A percentile compares a stretch with the other conserved stretches of the same genome.
Conservation (phyloP, 2,888 invertebrate genomes). For the Philereme vetulata region DNA sequence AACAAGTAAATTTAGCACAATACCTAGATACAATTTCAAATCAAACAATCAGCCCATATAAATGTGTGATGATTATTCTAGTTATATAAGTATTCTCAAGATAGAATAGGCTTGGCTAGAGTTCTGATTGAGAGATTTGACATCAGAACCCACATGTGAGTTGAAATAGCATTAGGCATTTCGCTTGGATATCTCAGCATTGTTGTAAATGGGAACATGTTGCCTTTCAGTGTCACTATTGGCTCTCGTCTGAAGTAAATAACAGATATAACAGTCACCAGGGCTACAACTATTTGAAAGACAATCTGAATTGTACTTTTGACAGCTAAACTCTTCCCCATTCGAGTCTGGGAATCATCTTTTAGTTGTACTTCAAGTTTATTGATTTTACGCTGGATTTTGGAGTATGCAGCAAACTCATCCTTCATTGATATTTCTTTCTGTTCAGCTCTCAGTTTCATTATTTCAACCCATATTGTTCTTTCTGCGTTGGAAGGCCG, state of each 20-base stretch:
- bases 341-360: conserved; percentile 64
- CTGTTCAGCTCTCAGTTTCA: conserved; percentile 74
- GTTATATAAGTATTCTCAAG: conserved; percentile 34
- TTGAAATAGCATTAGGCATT: conserved; percentile 71
- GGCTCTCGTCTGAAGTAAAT: conserved; percentile 75
- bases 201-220: conserved; percentile 69
- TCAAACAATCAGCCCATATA: no score
- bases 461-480: conserved; percentile 63
- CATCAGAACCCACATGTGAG: conserved; percentile 75
- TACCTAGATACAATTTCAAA: no score
- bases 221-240: conserved; percentile 66
- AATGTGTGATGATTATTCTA: neutral
- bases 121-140: conserved; percentile 73
- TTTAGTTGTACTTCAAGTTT: conserved; percentile 76
- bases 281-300: conserved; percentile 61
- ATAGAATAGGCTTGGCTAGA: conserved; percentile 65
- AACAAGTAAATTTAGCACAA: no score
- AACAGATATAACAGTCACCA: conserved; percentile 64
- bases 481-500: conserved; percentile 74
- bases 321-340: conserved; percentile 66
- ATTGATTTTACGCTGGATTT: conserved; percentile 83
- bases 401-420: conserved; percentile 84
- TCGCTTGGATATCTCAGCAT: conserved; percentile 72
- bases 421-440: conserved; percentile 81
- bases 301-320: conserved; percentile 66